phyloP scores from a whole-genome alignment of 2,888 invertebrate genomes.

The Oithona nana region DNA sequence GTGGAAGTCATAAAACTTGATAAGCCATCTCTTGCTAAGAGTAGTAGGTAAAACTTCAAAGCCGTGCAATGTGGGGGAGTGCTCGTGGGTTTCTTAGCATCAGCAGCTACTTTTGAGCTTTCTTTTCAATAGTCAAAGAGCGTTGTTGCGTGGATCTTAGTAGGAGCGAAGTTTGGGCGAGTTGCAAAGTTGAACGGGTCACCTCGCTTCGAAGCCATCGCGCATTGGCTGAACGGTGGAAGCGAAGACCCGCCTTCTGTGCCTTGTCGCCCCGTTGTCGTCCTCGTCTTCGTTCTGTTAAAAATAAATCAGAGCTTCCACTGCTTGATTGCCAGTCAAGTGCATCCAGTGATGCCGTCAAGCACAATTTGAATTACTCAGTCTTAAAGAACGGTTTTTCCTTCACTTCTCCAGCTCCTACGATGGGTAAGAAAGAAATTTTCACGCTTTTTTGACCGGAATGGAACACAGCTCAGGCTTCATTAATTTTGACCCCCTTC shows the following conservation, averaged over 20 bases:
- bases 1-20: no score
- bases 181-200: not conserved
- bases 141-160: no score
- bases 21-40: no score
- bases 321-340: not conserved
- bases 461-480: not conserved
- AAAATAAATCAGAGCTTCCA: not conserved
- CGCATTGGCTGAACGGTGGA: not conserved
- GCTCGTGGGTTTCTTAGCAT: no score
- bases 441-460: not conserved
- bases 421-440: not conserved
- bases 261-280: no score
- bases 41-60: no score
- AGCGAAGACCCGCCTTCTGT: not conserved
- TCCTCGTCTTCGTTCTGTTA: no score
- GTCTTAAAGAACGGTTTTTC: not conserved
- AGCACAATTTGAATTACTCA: not conserved
- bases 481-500: not conserved
- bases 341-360: not conserved
- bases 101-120: no score
- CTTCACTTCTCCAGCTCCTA: not conserved
- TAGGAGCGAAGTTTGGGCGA: no score
- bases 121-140: no score
- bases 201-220: not conserved
- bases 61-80: no score